These are phyloP conservation scores for Himalopsyche kuldschensis DNA, from an alignment of 2,888 invertebrate genomes.

Conservation along the genomic window DNA sequence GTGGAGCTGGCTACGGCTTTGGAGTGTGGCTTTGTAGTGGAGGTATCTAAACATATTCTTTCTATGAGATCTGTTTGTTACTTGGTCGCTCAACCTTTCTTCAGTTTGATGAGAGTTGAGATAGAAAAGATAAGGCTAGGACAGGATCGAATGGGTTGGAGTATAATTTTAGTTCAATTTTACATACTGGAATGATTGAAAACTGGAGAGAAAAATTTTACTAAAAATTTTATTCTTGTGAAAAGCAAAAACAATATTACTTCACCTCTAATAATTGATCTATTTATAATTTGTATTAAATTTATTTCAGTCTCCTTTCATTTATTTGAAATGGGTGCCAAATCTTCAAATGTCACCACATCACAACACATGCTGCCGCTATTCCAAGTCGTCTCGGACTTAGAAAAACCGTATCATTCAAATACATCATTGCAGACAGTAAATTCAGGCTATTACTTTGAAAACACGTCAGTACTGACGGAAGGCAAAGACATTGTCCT, in stretches of 20 bases:
- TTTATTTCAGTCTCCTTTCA: neutral
- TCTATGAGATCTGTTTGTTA: too few relatives aligned
- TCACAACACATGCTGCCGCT: conserved; percentile 35
- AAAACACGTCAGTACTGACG: conserved; percentile 18
- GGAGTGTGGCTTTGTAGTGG: too few relatives aligned
- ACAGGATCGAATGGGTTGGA: too few relatives aligned
- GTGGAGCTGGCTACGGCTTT: too few relatives aligned
- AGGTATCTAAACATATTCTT: too few relatives aligned
- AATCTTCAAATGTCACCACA: conserved; percentile 31
- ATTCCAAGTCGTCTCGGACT: conserved; percentile 37
- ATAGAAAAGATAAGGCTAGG: too few relatives aligned
- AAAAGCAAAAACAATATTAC: neutral
- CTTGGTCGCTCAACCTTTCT: too few relatives aligned
- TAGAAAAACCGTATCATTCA: conserved; percentile 27
- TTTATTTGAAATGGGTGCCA: conserved; percentile 28
- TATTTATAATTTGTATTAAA: neutral
- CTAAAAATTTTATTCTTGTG: too few relatives aligned
- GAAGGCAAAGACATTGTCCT: conserved; percentile 19
- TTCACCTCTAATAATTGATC: neutral
- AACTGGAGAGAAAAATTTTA: too few relatives aligned
- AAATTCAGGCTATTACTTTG: conserved; percentile 23
- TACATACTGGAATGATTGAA: too few relatives aligned
- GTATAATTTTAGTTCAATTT: too few relatives aligned
- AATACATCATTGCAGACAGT: conserved; percentile 24
- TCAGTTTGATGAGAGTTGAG: too few relatives aligned